These are phyloP conservation scores for Ectropis crepuscularia DNA, from an alignment of 2,888 invertebrate species.

Conservation along the genomic window DNA sequence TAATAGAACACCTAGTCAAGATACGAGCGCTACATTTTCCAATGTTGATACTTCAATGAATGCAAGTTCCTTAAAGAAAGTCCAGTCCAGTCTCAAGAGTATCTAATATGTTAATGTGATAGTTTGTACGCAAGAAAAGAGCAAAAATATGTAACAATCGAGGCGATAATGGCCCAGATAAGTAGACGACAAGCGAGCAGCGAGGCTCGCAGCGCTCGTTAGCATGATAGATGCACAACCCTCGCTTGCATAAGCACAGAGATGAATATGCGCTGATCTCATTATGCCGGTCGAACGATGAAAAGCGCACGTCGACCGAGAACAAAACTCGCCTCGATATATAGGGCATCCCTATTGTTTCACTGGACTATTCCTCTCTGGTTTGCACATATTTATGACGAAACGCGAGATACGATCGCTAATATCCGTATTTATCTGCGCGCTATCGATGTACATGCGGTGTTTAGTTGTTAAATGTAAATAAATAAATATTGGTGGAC, in stretches of 20 bases:
- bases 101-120: background rate
- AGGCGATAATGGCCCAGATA: constrained; percentile 24
- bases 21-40: no score
- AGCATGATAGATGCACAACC: constrained; percentile 47
- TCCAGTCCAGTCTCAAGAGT: no score
- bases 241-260: constrained; percentile 52
- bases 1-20: no score
- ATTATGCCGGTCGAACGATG: constrained; percentile 65
- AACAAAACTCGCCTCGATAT: constrained; percentile 60
- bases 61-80: no score
- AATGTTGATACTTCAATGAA: no score
- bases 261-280: constrained; percentile 64
- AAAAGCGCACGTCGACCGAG: constrained; percentile 60
- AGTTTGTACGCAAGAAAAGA: constrained; percentile 8
- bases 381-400: constrained; percentile 32
- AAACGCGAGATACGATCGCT: constrained; percentile 23
- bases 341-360: constrained; percentile 65
- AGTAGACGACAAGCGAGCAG: constrained; percentile 31
- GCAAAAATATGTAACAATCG: constrained; percentile 12
- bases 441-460: background rate
- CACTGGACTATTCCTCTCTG: constrained; percentile 41
- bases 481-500: no score
- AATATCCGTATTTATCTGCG: constrained; percentile 9
- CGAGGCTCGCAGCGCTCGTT: constrained; percentile 49
- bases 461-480: background rate